Conservation (phyloP, 2,888 invertebrate species). For the Tachina lurida region DNA sequence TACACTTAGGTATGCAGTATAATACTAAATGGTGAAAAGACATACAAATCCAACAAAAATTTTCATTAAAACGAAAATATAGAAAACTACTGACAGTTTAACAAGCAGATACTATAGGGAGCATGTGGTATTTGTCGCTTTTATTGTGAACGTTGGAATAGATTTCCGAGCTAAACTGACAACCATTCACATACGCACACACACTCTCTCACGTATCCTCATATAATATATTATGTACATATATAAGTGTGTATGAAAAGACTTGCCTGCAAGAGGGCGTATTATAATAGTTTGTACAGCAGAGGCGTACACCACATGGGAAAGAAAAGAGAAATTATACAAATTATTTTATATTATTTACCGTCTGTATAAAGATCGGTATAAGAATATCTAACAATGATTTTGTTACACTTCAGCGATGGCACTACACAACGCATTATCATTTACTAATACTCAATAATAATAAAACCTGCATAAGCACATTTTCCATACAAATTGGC, state of each 20-base stretch:
- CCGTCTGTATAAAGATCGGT: too few relatives aligned
- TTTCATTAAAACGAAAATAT: slow-evolving; percentile 16
- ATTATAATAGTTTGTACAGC: not conserved
- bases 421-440: too few relatives aligned
- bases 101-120: slow-evolving; percentile 44
- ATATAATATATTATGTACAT: too few relatives aligned
- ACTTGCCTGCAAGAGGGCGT: slow-evolving; percentile 49
- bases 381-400: too few relatives aligned
- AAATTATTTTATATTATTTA: too few relatives aligned
- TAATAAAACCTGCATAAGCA: too few relatives aligned
- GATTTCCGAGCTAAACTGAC: slow-evolving; percentile 42
- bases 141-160: slow-evolving; percentile 50
- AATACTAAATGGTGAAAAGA: slow-evolving; percentile 5
- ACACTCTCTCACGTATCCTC: not conserved
- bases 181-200: slow-evolving; percentile 6
- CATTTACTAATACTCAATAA: too few relatives aligned
- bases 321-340: too few relatives aligned
- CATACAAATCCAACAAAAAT: slow-evolving; percentile 14
- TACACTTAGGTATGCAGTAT: not conserved
- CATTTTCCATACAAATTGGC: too few relatives aligned
- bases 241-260: not conserved
- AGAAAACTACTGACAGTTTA: slow-evolving; percentile 48
- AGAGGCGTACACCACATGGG: not conserved
- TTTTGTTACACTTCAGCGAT: too few relatives aligned
- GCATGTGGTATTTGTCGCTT: slow-evolving; percentile 47